Percentiles rank a stretch among this genome's conserved stretches.
These are phyloP conservation scores for Chaetophractus vellerosus DNA, from an alignment of 2,797 vertebrate genomes.

Conservation along the genomic window DNA sequence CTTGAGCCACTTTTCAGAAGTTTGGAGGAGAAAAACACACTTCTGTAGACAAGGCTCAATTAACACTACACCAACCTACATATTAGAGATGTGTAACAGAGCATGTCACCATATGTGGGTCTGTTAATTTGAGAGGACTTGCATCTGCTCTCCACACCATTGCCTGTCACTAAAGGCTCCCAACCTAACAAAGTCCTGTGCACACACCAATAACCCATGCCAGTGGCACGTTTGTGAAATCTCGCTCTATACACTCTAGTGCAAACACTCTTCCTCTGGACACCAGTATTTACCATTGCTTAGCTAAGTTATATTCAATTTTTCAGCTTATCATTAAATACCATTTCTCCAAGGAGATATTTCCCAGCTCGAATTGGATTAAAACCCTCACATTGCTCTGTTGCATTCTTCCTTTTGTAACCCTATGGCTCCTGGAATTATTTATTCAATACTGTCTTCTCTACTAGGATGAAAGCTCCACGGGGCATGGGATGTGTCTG, in stretches of 20 bases:
- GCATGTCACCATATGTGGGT: not conserved
- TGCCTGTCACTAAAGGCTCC: not conserved
- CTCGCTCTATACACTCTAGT: fast-evolving
- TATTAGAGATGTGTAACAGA: not conserved
- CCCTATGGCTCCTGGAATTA: not conserved
- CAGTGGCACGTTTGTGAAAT: not conserved
- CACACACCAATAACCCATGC: not conserved
- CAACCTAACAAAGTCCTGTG: not conserved
- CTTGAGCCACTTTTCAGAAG: not conserved
- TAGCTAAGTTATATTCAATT: not conserved
- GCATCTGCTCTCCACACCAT: not conserved
- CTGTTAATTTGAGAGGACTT: not conserved
- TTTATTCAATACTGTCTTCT: not conserved
- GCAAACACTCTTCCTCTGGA: not conserved
- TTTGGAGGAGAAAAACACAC: not conserved
- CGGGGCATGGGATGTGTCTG: not conserved
- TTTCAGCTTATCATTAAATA: not conserved
- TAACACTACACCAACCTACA: not conserved
- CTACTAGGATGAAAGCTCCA: not conserved
- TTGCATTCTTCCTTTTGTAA: not conserved
- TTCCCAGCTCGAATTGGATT: not conserved
- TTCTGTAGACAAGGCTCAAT: not conserved
- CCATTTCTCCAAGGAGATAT: not conserved
- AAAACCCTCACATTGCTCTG: not conserved
- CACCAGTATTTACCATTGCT: not conserved